A percentile compares a stretch with the other conserved stretches of the same genome.
Conservation (phyloP, 2,888 invertebrate species). For the Athalia rosae region DNA sequence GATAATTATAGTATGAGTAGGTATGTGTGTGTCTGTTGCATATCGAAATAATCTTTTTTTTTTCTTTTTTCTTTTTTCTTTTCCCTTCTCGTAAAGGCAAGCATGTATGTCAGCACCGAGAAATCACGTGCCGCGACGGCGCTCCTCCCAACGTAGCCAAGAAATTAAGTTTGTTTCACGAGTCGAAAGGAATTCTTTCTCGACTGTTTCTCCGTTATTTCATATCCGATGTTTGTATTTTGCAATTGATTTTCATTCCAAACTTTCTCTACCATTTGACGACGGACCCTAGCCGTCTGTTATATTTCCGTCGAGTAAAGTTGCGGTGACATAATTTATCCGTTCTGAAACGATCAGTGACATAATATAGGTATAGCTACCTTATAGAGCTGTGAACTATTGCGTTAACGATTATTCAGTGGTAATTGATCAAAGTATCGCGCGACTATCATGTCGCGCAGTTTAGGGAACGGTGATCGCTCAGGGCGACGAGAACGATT, state of each 20-base stretch:
- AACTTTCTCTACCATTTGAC: neutral
- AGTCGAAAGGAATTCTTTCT: neutral
- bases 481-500: constrained; percentile 3
- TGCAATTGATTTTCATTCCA: too few species aligned
- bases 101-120: constrained; percentile 55
- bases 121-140: constrained; percentile 34
- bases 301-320: neutral
- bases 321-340: constrained; percentile 25
- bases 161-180: constrained; percentile 13
- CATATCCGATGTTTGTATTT: too few species aligned
- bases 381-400: constrained; percentile 11
- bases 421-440: neutral
- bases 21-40: constrained; percentile 42
- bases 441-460: constrained; percentile 24
- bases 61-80: constrained; percentile 53
- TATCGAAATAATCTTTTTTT: neutral
- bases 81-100: constrained; percentile 65
- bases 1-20: constrained; percentile 49
- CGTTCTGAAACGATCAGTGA: constrained; percentile 4
- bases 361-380: neutral
- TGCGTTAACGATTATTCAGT: constrained; percentile 34
- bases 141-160: constrained; percentile 49
- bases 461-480: neutral
- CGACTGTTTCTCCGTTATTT: constrained; percentile 21
- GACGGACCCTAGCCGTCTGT: neutral